phyloP scores from a whole-genome alignment of 2,888 invertebrate species.

The Crioceris asparagi region DNA sequence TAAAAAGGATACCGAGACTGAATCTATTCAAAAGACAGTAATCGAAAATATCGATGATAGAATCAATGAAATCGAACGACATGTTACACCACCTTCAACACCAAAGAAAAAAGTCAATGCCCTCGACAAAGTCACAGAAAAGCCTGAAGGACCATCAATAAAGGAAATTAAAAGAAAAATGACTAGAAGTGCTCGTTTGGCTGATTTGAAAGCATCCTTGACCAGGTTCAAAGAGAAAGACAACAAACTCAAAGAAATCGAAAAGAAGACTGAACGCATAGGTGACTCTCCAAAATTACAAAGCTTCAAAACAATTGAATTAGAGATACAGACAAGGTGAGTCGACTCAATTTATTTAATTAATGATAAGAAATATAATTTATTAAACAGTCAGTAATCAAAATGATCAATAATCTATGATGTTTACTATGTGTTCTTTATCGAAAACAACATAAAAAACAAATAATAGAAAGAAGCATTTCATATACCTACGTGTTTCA shows the following conservation, averaged over 20 bases:
- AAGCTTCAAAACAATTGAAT: conserved; percentile 61
- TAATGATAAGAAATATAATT: no score
- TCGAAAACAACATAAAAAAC: no score
- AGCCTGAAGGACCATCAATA: conserved; percentile 52
- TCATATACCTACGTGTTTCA: no score
- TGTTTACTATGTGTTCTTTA: no score
- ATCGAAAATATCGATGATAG: conserved; percentile 4
- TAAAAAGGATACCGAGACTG: conserved; percentile 6
- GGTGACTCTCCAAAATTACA: conserved; percentile 46
- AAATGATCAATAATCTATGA: neutral
- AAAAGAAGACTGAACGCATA: conserved; percentile 29
- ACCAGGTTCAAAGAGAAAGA: conserved; percentile 54
- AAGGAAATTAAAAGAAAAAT: conserved; percentile 60
- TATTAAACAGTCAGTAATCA: conserved; percentile 2
- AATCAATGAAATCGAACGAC: conserved; percentile 10
- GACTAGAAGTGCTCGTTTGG: conserved; percentile 54
- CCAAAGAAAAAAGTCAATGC: conserved; percentile 34
- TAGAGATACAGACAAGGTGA: conserved; percentile 67
- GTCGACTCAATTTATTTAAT: conserved; percentile 7
- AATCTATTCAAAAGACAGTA: conserved; percentile 4
- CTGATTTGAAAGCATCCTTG: conserved; percentile 58
- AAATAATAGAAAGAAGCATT: no score
- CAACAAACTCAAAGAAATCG: conserved; percentile 46
- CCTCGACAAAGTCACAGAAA: conserved; percentile 39
- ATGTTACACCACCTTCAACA: conserved; percentile 28